Conservation (phyloP, 2,888 invertebrate genomes). For the Pegoplata infirma region DNA sequence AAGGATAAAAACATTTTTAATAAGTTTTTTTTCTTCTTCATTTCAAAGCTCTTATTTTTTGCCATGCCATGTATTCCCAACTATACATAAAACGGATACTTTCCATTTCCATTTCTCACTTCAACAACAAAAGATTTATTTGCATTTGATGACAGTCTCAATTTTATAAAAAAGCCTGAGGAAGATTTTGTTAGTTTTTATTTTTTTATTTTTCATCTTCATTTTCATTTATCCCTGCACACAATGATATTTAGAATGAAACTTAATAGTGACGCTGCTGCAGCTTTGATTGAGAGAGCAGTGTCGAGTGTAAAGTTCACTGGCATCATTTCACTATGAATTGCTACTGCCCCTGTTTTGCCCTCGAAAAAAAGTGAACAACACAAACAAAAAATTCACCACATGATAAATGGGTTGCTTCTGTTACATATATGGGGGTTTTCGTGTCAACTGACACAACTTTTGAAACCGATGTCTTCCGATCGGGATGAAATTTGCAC, state of each 20-base stretch:
- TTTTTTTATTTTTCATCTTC: neutral
- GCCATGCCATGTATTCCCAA: neutral
- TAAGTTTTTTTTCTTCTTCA: neutral
- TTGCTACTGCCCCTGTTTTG: neutral
- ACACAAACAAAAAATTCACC: too few relatives aligned
- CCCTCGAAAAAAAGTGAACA: neutral
- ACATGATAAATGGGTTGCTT: slow-evolving; percentile 51
- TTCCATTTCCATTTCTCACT: slow-evolving; percentile 48
- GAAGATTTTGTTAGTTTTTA: slow-evolving; percentile 23
- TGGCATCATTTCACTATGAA: slow-evolving; percentile 6
- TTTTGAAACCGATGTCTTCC: too few relatives aligned
- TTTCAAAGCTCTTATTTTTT: neutral
- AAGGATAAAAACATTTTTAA: neutral
- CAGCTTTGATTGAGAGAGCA: neutral
- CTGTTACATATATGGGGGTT: too few relatives aligned
- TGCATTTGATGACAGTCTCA: slow-evolving; percentile 58
- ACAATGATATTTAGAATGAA: neutral
- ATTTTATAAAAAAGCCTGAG: slow-evolving; percentile 20
- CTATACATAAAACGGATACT: slow-evolving; percentile 30
- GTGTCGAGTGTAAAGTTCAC: slow-evolving; percentile 21
- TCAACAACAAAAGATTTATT: slow-evolving; percentile 58
- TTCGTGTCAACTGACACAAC: too few relatives aligned
- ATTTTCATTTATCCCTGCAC: too few relatives aligned
- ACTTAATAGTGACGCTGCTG: neutral
- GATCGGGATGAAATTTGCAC: too few relatives aligned